Conservation (phyloP, 2,888 invertebrate species). For the Andrena camellia region DNA sequence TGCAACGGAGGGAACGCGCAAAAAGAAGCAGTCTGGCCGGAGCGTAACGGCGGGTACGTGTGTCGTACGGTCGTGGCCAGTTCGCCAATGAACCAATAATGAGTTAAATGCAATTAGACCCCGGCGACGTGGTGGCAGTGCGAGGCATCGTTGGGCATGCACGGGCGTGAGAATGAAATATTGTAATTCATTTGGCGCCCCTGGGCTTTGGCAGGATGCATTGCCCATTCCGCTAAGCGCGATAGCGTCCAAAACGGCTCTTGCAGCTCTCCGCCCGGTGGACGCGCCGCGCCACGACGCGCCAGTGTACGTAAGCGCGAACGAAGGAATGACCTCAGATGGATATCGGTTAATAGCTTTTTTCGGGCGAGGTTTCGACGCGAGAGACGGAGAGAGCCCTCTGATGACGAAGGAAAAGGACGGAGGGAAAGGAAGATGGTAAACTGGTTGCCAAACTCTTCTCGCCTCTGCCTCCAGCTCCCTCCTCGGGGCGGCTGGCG, state of each 20-base stretch:
- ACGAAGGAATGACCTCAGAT: slow-evolving; percentile 81
- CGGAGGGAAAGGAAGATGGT: neutral
- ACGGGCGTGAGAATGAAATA: slow-evolving; percentile 80
- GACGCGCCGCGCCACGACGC: slow-evolving; percentile 18
- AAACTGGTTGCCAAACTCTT: slow-evolving; percentile 55
- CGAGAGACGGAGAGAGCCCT: slow-evolving; percentile 26
- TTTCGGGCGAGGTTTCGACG: slow-evolving; percentile 75
- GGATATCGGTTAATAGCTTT: slow-evolving; percentile 83
- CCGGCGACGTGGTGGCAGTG: slow-evolving; percentile 55
- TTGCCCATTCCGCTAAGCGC: slow-evolving; percentile 74
- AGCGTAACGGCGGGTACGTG: slow-evolving; percentile 36
- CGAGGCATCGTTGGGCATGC: slow-evolving; percentile 65
- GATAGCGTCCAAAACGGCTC: slow-evolving; percentile 73
- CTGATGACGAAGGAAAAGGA: slow-evolving; percentile 4
- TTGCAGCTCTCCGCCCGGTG: slow-evolving; percentile 38
- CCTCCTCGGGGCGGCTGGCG: neutral
- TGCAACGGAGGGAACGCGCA: neutral
- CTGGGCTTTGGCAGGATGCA: slow-evolving; percentile 76
- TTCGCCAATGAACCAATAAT: slow-evolving; percentile 69
- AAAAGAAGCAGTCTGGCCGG: slow-evolving; percentile 14
- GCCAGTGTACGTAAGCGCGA: slow-evolving; percentile 62
- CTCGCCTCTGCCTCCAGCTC: slow-evolving; percentile 2
- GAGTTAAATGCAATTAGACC: slow-evolving; percentile 74
- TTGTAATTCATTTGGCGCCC: slow-evolving; percentile 79
- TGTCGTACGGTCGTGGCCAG: slow-evolving; percentile 32